Conservation (phyloP, 2,113 vertebrate species). For the Cynopterus brachyotis region DNA sequence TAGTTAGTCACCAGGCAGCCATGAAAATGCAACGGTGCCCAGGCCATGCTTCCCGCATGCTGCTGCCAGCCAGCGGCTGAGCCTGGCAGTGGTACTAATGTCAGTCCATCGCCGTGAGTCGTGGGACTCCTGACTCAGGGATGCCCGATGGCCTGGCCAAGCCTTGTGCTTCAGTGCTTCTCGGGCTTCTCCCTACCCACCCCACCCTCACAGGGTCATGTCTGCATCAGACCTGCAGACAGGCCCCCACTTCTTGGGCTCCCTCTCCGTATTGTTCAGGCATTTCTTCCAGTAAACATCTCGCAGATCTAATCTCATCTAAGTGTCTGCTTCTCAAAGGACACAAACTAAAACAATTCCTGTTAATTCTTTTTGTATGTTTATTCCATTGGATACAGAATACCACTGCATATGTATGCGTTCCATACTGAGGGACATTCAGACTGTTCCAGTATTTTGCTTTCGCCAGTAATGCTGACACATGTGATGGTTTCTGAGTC, state of each 20-base stretch:
- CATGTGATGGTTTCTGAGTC: background rate
- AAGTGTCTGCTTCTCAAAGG: background rate
- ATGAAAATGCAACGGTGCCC: background rate
- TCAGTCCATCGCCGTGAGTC: background rate
- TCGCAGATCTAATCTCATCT: background rate
- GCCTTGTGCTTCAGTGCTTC: background rate
- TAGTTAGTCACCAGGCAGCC: background rate
- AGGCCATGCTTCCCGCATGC: background rate
- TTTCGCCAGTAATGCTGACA: background rate
- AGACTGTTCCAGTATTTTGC: background rate
- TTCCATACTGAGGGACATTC: background rate
- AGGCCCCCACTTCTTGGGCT: no score
- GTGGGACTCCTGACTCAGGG: background rate
- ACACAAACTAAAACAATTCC: background rate
- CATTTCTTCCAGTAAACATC: background rate
- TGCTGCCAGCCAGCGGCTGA: background rate
- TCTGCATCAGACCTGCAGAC: background rate
- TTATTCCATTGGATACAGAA: background rate
- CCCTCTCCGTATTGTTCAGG: background rate
- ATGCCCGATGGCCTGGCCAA: background rate
- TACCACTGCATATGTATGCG: background rate
- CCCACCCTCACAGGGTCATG: background rate
- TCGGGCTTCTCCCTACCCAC: background rate
- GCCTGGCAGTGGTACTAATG: accelerated
- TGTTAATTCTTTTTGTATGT: background rate